phyloP scores from a whole-genome alignment of 2,797 vertebrate species.

The Hoplostethus atlanticus region DNA sequence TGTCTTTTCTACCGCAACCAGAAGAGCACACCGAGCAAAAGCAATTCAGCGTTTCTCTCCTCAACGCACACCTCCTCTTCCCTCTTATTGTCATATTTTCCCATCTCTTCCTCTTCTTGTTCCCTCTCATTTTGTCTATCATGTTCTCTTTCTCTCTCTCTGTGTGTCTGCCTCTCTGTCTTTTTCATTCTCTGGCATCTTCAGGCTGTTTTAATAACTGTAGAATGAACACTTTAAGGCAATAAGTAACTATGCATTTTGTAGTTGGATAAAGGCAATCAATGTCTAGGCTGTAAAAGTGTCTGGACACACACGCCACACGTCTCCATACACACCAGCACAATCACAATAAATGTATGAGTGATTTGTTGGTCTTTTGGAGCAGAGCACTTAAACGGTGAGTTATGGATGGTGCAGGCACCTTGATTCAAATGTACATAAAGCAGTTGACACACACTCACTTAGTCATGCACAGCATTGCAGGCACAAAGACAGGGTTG shows the following conservation, averaged over 20 bases:
- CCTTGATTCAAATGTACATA: slow-evolving; percentile 54
- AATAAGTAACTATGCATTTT: slow-evolving; percentile 60
- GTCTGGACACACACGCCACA: slow-evolving; percentile 23
- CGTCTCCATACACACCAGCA: slow-evolving; percentile 23
- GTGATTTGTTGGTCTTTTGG: slow-evolving; percentile 62
- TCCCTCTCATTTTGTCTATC: slow-evolving; percentile 20
- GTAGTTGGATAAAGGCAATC: slow-evolving; percentile 59
- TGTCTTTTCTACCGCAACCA: slow-evolving; percentile 56
- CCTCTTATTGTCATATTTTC: slow-evolving; percentile 53
- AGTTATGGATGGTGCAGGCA: slow-evolving; percentile 40
- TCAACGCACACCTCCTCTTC: slow-evolving; percentile 46
- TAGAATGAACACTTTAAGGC: slow-evolving; percentile 42
- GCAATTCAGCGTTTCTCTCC: slow-evolving; percentile 76
- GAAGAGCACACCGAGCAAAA: slow-evolving; percentile 26
- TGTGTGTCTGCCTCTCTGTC: not conserved
- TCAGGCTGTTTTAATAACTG: slow-evolving; percentile 59
- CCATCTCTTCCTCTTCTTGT: slow-evolving; percentile 13
- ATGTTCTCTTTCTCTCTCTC: slow-evolving; percentile 3
- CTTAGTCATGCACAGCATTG: slow-evolving; percentile 12
- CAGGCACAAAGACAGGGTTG: not conserved
- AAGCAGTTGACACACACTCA: slow-evolving; percentile 39
- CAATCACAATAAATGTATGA: slow-evolving; percentile 58
- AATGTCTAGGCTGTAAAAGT: slow-evolving; percentile 57
- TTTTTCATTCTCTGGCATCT: slow-evolving; percentile 25
- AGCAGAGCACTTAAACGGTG: slow-evolving; percentile 48